A percentile compares a stretch with the other conserved stretches of the same genome.
Evolutionary conservation across 1,140 invertebrate genomes (phyloP).

Genomic region (Lethrus apterus): DNA sequence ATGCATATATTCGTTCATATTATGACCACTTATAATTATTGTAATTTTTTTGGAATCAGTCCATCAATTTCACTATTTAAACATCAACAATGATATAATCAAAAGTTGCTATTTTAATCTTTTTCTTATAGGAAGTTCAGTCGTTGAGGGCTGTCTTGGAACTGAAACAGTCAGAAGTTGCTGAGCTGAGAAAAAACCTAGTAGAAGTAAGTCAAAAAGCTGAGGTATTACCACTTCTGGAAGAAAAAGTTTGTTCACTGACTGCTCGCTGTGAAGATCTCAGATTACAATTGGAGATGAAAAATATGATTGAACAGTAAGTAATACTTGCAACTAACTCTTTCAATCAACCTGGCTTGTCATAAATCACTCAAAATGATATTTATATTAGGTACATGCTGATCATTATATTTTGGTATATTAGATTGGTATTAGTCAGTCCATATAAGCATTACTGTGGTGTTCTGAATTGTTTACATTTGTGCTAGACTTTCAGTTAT

Average conservation of each 20-base stretch:
- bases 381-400: too few species aligned
- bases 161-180: conserved; percentile 63
- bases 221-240: conserved; percentile 45
- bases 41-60: too few species aligned
- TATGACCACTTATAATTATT: conserved; percentile 7
- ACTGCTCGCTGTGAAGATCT: conserved; percentile 63
- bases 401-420: too few species aligned
- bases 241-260: conserved; percentile 47
- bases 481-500: too few species aligned
- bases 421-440: too few species aligned
- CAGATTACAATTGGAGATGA: conserved; percentile 56
- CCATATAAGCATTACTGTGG: too few species aligned
- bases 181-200: conserved; percentile 57
- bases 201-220: conserved; percentile 50
- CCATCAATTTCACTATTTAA: too few species aligned
- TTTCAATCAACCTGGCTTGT: too few species aligned
- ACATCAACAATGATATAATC: too few species aligned
- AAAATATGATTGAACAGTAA: conserved; percentile 49
- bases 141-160: conserved; percentile 69
- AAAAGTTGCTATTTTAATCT: not conserved
- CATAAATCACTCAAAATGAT: too few species aligned
- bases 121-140: conserved; percentile 50
- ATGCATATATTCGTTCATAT: conserved; percentile 4
- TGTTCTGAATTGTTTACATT: too few species aligned
- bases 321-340: too few species aligned